Percentiles rank a stretch among this genome's conserved stretches.
phyloP scores from a whole-genome alignment of 2,113 vertebrate species.

The Rhegmatorhina hoffmannsi region DNA sequence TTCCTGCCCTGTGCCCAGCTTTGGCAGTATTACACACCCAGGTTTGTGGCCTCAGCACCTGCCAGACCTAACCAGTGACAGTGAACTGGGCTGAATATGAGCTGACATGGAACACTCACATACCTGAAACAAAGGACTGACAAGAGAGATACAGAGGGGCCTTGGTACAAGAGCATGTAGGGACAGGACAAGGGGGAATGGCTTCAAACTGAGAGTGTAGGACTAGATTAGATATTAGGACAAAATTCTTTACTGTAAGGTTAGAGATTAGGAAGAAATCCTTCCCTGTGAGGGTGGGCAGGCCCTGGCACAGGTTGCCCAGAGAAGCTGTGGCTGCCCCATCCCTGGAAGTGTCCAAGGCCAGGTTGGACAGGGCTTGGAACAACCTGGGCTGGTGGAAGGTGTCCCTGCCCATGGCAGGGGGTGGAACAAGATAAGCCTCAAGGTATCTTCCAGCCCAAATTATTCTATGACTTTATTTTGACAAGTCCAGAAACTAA shows the following conservation, averaged over 20 bases:
- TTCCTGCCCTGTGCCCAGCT: neutral
- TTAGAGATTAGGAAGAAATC: neutral
- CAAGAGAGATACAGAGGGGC: too few relatives aligned
- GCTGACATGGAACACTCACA: neutral
- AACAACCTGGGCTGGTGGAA: rapidly evolving
- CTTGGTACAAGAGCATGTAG: rapidly evolving
- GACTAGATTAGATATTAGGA: neutral
- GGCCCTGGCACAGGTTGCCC: neutral
- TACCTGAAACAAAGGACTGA: neutral
- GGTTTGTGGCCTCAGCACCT: neutral
- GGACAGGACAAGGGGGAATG: neutral
- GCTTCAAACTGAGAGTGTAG: too few relatives aligned
- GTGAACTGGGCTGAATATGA: neutral
- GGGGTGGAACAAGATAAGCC: neutral
- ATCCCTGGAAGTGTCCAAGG: neutral
- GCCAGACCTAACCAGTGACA: neutral
- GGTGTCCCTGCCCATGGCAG: neutral
- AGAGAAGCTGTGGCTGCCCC: neutral
- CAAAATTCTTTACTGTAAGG: too few relatives aligned
- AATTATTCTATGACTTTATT: neutral
- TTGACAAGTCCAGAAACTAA: rapidly evolving
- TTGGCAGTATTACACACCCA: neutral
- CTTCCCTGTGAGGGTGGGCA: neutral
- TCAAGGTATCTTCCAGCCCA: neutral
- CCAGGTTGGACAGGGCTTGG: rapidly evolving